Evolutionary conservation across 2,113 vertebrate genomes (phyloP).

Genomic region (Spheniscus mendiculus): DNA sequence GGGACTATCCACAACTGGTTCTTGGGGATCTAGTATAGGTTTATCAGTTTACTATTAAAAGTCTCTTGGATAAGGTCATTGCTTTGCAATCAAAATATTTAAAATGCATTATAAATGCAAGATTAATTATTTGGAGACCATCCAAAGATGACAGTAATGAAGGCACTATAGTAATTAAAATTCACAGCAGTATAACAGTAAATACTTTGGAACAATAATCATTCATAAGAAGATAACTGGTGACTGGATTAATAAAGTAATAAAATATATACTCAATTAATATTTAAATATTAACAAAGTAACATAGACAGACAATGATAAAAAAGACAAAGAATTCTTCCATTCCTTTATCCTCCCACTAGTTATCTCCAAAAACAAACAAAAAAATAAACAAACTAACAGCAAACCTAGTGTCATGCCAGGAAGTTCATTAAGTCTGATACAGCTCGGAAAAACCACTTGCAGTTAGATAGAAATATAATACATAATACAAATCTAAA

Average conservation of each 20-base stretch:
- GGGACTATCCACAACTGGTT: neutral
- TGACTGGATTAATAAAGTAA: neutral
- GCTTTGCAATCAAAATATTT: neutral
- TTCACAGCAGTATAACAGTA: neutral
- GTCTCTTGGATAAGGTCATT: neutral
- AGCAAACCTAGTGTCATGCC: neutral
- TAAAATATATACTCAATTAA: neutral
- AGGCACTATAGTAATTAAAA: neutral
- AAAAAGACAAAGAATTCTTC: neutral
- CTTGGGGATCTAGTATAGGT: neutral
- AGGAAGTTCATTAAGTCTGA: neutral
- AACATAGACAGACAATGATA: neutral
- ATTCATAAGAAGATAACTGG: neutral
- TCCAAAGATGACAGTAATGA: neutral
- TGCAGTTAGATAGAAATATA: neutral
- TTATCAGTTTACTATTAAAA: neutral
- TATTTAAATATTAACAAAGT: neutral
- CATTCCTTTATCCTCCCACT: neutral
- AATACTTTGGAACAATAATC: neutral
- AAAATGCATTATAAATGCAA: neutral
- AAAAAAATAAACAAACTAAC: neutral
- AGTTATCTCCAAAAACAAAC: neutral
- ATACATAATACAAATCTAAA: neutral
- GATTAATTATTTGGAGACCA: neutral
- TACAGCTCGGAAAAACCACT: neutral